Base-by-base conservation (phyloP, 2,797 vertebrate genomes). In the Esox lucius region DNA sequence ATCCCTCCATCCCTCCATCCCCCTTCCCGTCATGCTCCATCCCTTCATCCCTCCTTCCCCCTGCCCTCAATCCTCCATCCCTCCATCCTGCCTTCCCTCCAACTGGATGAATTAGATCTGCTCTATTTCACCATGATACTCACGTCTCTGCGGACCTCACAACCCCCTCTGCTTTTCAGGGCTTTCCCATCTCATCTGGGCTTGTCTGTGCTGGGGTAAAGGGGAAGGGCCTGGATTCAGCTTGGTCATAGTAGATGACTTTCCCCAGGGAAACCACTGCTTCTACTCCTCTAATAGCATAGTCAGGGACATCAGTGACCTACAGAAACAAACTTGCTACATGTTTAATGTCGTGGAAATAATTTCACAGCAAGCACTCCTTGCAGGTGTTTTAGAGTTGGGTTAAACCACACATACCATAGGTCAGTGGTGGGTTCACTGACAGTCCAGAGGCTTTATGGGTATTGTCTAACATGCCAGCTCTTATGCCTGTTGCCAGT, bases 381-480 rank as follows among this genome's bases (percentile, higher is more conserved):
- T 4, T 17, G 69, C 24, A 17, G 7, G 5, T 48, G 46, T 28
- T 49, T 49, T 24, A 17, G 68, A 24, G 46, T 70, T 42, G 24
- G 46, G 42, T 26, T 48, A 42, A 48, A 22, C 81, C 75, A 66
- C 71, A 26, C 16, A 16, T 5, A 39, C 35, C 28, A 28, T 73
- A 76, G 75, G 71, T 59, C 74, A 24, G 28, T 59, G 51, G 70
- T 35, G 53, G 31, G 70, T 71, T 24, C 4, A 0, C 71, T 80
- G 76, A 80, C 76, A 74, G 76, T 71, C 71, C 75, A 8, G 26
- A 76, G 39, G 69, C 74, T 80, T 75, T 73, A 68, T 78, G 78
- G 74, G 16, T 72, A 46, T 61, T 24, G 76, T 70, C 83, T 76
- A 6, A n/a, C 48, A 75, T 80, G 81, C 73, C 73, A 19, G 73